Evolutionary conservation across 92 coral and sea anemone genomes (phyloP).

Genomic region (Epizoanthus scotinus): DNA sequence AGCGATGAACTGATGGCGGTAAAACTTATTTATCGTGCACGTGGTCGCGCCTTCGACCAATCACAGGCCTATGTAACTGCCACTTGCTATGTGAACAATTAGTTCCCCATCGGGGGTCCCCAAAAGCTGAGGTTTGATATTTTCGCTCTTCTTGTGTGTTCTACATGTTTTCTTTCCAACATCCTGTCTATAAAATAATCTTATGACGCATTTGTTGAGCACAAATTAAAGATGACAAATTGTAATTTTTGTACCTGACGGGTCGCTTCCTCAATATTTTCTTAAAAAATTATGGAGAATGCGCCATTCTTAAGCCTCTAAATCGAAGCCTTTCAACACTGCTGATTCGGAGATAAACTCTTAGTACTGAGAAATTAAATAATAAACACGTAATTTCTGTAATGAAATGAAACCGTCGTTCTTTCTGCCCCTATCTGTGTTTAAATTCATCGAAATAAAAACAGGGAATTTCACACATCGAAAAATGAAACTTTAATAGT

Average conservation of each 20-base stretch:
- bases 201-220: conserved; percentile 44
- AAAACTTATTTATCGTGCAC: conserved; percentile 96
- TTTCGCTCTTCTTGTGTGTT: conserved; percentile 22
- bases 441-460: conserved; percentile 16
- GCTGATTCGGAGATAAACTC: conserved; percentile 17
- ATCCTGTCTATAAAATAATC: conserved; percentile 41
- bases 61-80: conserved; percentile 34
- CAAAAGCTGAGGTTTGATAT: conserved; percentile 20
- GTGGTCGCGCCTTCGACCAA: conserved; percentile 68
- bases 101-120: conserved; percentile 43
- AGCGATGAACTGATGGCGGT: conserved; percentile 77
- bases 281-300: conserved; percentile 18
- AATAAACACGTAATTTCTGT: conserved; percentile 29
- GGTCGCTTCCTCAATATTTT: conserved; percentile 28
- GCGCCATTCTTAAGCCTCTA: not conserved
- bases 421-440: conserved; percentile 28
- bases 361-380: conserved; percentile 13
- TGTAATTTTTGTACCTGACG: conserved; percentile 35
- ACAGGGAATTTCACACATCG: not conserved
- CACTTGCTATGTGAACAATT: conserved; percentile 30
- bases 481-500: conserved; percentile 19
- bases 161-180: conserved; percentile 19
- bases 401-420: conserved; percentile 35
- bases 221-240: conserved; percentile 39
- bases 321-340: conserved; percentile 16